Evolutionary conservation across 2,797 vertebrate species (phyloP), one percentile per base, ranked within the genome.

Genomic region (Apogon talboti): DNA sequence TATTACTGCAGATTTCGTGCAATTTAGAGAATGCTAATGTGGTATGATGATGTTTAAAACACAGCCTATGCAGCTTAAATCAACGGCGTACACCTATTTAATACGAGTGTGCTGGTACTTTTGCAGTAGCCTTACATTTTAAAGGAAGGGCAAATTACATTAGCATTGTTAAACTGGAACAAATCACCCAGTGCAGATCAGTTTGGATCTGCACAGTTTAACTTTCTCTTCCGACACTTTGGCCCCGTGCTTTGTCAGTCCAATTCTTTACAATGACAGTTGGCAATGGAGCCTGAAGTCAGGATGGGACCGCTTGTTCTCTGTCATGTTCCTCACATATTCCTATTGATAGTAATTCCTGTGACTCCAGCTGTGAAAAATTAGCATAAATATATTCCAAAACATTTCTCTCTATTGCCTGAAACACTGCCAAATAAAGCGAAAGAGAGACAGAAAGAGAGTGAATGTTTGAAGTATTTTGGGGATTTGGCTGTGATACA

Each of bases 401-500:
- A 86, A 73, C 37, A 62, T 35, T 75, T 83, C 78, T 77, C 60
- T 81, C 63, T 74, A 51, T 76, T 78, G 69, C 82, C 67, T 79
- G 71, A 82, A 84, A 85, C 63, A 37, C 57, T 46, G 64, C 66
- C 56, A 77, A 49, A 46, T 67, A 61, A 74, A 70, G 64, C 48
- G 38, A 71, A 21, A 53, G 35, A 15, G 18, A 48, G 42, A 62
- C 13, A 74, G 47, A 48, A 56, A 66, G 62, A 53, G 55, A 73
- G 48, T 43, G 58, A 68, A 66, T 86, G 81, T 86, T 76, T 86
- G 84, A 84, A 74, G 71, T 89, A 75, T 89, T 91, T 82, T 67
- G 72, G 86, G 87, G 74, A 89, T 87, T 87, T 82, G 84, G 78
- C 78, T 78, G 48, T 55, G 71, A 71, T 80, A 79, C 76, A 83